Percentiles rank a stretch among this genome's conserved stretches.
phyloP scores from a whole-genome alignment of 2,113 vertebrate species.

The Phoxinus phoxinus region DNA sequence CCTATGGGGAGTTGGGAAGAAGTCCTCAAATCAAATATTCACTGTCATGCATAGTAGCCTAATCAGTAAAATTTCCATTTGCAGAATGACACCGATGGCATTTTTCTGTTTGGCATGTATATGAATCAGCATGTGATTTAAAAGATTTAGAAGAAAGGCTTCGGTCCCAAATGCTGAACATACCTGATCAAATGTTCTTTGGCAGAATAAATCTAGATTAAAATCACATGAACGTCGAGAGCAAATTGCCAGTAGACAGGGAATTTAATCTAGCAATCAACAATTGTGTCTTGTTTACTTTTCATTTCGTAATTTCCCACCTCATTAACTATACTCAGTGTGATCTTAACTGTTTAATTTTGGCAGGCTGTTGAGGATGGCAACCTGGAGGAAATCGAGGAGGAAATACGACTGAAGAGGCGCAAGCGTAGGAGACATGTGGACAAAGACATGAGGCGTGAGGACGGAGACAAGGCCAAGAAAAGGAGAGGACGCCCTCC shows the following conservation, averaged over 20 bases:
- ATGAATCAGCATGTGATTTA: neutral
- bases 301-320: neutral
- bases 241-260: neutral
- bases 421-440: conserved; percentile 90
- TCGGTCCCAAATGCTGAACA: neutral
- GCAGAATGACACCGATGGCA: neutral
- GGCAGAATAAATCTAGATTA: neutral
- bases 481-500: conserved; percentile 95
- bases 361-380: conserved; percentile 94
- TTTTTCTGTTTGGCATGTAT: neutral
- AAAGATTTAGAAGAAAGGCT: neutral
- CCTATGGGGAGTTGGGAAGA: neutral
- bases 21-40: neutral
- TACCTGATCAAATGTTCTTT: neutral
- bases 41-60: neutral
- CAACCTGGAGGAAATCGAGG: conserved; percentile 98
- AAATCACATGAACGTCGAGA: neutral
- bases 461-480: conserved; percentile 88
- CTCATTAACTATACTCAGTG: neutral
- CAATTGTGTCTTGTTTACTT: neutral
- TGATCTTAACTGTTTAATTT: neutral
- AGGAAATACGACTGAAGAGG: conserved; percentile 96
- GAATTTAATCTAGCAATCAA: neutral
- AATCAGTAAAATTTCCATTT: conserved; percentile 10
- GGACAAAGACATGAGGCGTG: conserved; percentile 90